A percentile compares a stretch with the other conserved stretches of the same genome.
Conservation (phyloP, 2,113 vertebrate genomes). For the Tachysurus vachellii region DNA sequence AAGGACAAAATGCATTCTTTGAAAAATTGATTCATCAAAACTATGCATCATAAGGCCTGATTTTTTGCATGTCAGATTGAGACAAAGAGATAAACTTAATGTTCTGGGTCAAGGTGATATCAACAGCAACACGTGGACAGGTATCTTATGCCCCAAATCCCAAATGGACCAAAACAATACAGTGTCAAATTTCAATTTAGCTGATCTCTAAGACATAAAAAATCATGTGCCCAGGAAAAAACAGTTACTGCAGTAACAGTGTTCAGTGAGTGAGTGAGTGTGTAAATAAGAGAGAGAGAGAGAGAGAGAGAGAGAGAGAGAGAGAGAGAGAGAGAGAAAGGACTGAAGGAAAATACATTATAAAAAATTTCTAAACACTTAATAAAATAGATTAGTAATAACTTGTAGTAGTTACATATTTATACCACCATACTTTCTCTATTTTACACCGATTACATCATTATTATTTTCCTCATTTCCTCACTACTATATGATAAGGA, state of each 20-base stretch:
- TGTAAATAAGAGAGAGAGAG: no score
- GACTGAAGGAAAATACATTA: not conserved
- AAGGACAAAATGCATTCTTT: not conserved
- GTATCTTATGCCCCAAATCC: not conserved
- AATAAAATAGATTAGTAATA: not conserved
- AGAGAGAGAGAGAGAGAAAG: not conserved
- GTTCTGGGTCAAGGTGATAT: not conserved
- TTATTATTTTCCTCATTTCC: not conserved
- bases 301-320: not conserved
- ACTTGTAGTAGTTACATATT: not conserved
- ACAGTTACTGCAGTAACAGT: no score
- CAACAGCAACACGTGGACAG: not conserved
- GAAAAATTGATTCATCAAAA: not conserved
- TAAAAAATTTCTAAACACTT: not conserved
- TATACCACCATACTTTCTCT: not conserved
- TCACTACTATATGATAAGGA: not conserved
- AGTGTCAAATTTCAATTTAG: not conserved
- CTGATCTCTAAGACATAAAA: not conserved
- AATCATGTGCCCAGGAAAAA: no score
- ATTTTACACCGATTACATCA: not conserved
- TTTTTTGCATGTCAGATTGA: not conserved
- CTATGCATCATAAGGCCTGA: no score
- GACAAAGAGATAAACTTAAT: not conserved
- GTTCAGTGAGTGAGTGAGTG: no score
- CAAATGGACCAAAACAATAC: not conserved